Percentiles rank a stretch among this genome's conserved stretches.
Evolutionary conservation across 2,888 invertebrate genomes (phyloP).

Genomic region (Dryocosmus kuriphilus): DNA sequence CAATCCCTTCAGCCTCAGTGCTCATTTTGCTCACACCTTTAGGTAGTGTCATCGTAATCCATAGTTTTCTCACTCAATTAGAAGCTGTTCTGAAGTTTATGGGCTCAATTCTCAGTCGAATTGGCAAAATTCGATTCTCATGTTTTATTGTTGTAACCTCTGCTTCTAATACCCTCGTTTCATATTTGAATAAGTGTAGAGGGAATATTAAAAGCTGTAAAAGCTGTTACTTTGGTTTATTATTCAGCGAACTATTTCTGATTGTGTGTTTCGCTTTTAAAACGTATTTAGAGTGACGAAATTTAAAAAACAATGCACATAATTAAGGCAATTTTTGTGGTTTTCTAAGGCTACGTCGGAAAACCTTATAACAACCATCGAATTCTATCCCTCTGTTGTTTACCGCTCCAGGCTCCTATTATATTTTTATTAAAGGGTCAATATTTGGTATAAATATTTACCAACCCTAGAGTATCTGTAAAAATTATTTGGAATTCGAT

Average conservation of each 20-base stretch:
- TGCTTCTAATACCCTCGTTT: neutral
- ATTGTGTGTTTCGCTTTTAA: too few relatives aligned
- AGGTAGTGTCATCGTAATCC: slow-evolving; percentile 28
- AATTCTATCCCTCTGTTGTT: too few relatives aligned
- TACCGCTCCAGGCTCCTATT: too few relatives aligned
- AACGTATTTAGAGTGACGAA: too few relatives aligned
- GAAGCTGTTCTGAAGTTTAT: slow-evolving; percentile 43
- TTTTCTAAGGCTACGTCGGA: too few relatives aligned
- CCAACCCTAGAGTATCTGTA: too few relatives aligned
- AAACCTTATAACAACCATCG: too few relatives aligned
- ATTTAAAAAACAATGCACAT: too few relatives aligned
- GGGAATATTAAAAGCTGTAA: slow-evolving; percentile 1
- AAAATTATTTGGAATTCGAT: too few relatives aligned
- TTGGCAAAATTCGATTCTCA: slow-evolving; percentile 10
- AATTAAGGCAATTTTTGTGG: too few relatives aligned
- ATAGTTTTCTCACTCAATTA: slow-evolving; percentile 55
- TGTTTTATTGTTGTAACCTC: slow-evolving; percentile 13
- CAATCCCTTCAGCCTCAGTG: slow-evolving; percentile 1
- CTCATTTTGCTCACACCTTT: slow-evolving; percentile 6
- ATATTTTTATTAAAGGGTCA: too few relatives aligned
- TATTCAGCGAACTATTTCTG: neutral
- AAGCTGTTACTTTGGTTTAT: slow-evolving; percentile 9
- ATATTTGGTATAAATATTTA: too few relatives aligned
- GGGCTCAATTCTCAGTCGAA: neutral
- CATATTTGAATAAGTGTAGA: neutral